Evolutionary conservation across 2,797 vertebrate species (phyloP).

Genomic region (Myoxocephalus aenaeus): DNA sequence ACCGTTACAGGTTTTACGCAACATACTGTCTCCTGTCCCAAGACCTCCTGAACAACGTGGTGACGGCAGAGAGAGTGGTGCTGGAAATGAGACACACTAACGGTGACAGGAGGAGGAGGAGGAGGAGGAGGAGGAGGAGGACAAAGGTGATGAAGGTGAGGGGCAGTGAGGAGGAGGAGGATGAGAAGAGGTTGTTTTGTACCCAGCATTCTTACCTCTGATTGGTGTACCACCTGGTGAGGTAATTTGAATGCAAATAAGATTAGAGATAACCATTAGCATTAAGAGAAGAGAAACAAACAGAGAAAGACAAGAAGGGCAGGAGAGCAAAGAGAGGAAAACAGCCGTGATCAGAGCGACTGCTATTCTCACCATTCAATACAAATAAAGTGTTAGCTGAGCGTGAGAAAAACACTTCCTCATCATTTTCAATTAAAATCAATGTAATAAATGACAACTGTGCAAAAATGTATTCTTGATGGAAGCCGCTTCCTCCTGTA

Average conservation of each 20-base stretch:
- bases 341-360: constrained; percentile 67
- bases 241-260: constrained; percentile 99
- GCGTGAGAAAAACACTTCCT: constrained; percentile 7
- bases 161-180: constrained; percentile 37
- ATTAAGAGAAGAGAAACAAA: constrained; percentile 85
- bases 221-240: constrained; percentile 99
- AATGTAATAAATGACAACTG: constrained; percentile 24
- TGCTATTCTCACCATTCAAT: constrained; percentile 23
- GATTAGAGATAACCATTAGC: constrained; percentile 98
- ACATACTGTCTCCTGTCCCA: neutral
- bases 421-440: constrained; percentile 7
- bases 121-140: constrained; percentile 1
- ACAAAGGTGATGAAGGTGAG: constrained; percentile 26
- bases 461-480: neutral
- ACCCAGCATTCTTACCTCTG: constrained; percentile 99
- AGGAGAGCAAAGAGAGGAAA: constrained; percentile 44
- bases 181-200: constrained; percentile 79
- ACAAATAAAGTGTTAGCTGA: neutral
- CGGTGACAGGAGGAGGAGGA: constrained; percentile 35
- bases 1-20: neutral
- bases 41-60: constrained; percentile 23
- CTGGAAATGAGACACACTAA: constrained; percentile 82
- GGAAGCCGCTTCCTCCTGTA: constrained; percentile 4
- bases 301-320: constrained; percentile 75
- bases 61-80: constrained; percentile 63